Evolutionary conservation across 1,140 invertebrate genomes (phyloP), one percentile per base, ranked within the genome.

Genomic region (Bombus balteatus): DNA sequence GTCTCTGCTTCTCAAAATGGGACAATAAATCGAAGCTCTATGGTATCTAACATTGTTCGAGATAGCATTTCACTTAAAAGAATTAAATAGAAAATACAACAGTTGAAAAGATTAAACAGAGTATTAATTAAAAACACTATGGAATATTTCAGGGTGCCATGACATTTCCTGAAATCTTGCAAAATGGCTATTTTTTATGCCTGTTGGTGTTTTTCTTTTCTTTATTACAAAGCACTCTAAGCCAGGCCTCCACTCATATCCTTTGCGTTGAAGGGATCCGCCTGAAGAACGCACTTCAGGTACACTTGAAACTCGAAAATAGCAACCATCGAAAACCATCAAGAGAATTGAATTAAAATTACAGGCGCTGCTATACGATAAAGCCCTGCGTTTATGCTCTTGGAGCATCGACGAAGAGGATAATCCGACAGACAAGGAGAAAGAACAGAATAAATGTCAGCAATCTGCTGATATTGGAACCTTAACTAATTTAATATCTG

Each of bases 231-330:
- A 97, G 97, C 86, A 97, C 97, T 43, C 95, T 98, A 74, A 98
- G 98, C n/a, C 98, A 98, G 95, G 97, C 97, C 80, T 98, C 98
- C 28, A 97, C 97, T 83, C 98, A 98, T 94, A 95, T 98, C 66
- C 96, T 98, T 22, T 98, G 97, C 82, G 96, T 98, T 78, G 97
- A 98, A 95, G 98, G 98, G 76, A 97, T 97, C 81, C 96, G 97
- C 91, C 95, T 98, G 72, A 97, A 97, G 95, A 97, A 97, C 66
- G 97, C 97, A 77, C 95, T 98, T 87, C 98, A 98, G 96, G 97
- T 97, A 95, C 39, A 22, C 74, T 78, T 25, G 74, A 83, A 32
- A 22, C 28, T 25, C 86, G 89, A 22, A 43, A 92, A 76, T 37
- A 32, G 62, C 4, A 68, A 28, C 73, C 34, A 68, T 81, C 22